Percentiles rank a stretch among this genome's conserved stretches.
These are phyloP conservation scores for Pseudopipra pipra DNA, from an alignment of 2,113 vertebrate genomes.

Conservation along the genomic window DNA sequence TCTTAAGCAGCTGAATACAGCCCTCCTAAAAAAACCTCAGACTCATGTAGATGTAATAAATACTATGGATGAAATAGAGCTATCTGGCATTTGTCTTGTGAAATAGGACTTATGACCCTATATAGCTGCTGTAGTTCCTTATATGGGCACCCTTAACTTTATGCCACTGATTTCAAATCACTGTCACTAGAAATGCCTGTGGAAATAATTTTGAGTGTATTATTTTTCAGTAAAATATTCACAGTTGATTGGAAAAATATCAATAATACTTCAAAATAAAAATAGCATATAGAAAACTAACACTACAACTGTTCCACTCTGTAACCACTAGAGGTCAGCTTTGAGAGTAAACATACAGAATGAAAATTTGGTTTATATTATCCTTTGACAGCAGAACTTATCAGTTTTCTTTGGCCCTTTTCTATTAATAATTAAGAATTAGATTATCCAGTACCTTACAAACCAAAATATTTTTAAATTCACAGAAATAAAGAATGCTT, in stretches of 20 bases:
- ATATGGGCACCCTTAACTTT: not conserved
- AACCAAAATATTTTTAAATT: not conserved
- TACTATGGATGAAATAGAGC: not conserved
- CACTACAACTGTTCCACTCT: not conserved
- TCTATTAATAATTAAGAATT: not conserved
- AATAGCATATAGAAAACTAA: not conserved
- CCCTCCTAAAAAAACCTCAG: not conserved
- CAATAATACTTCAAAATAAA: not conserved
- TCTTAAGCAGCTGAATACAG: not conserved
- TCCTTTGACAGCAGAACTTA: not conserved
- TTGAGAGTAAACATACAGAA: not conserved
- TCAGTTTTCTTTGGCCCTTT: not conserved
- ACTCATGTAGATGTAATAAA: not conserved
- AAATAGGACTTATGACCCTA: not conserved
- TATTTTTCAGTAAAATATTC: not conserved
- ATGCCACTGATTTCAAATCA: not conserved
- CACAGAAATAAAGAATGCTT: not conserved
- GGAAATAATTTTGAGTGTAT: not conserved
- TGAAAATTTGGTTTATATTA: not conserved
- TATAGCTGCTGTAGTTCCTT: not conserved
- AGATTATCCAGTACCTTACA: not conserved
- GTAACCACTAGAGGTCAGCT: slow-evolving; percentile 26
- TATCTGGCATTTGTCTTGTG: not conserved
- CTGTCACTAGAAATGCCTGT: not conserved
- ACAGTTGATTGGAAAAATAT: not conserved